Evolutionary conservation across 2,797 vertebrate species (phyloP), one percentile per base, ranked within the genome.

Genomic region (Myiotriccus ornatus): DNA sequence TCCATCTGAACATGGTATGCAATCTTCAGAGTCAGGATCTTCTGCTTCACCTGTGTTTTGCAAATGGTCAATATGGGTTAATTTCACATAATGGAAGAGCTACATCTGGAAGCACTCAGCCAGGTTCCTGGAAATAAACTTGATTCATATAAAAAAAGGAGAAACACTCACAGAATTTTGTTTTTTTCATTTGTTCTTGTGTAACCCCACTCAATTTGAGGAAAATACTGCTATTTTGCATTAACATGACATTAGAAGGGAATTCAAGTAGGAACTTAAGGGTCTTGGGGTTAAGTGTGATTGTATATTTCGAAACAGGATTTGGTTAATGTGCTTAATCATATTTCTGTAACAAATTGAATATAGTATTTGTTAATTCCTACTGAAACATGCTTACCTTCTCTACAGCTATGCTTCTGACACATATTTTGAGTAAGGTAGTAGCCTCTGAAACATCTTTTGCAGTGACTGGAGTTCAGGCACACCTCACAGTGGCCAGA

Each of bases 1-100:
- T 85, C 99, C 99, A 19, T 98, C 98, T 74, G 98, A 98, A 96
- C 99, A 99, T 37, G 96, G 92, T 52, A 98, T 21, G 34, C 99
- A 99, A 28, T 96, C 97, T 57, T 98, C 98, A 34, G 97, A 90
- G 62, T 98, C 96, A 63, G 92, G 90, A 65, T 98, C 97, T 81
- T 97, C 97, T 69, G 97, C 94, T 96, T 98, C 96, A 96, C 98
- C 99, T 99, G 90, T 55, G 84, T 44, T 96, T 85, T 63, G 62
- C 46, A 89, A 62, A 89, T 35, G 18, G 73, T 22, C 65, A 60
- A 1, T 53, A n/a, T 63, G 14, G 27, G 49, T 76, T 96, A 82
- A 89, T 93, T 90, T 24, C 60, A 64, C 16, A 4, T 43, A 76
- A 62, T 10, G 17, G 32, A 90, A 82, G 27, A 10, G 30, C 9